Percentiles rank a stretch among this genome's conserved stretches.
Conservation (phyloP, 2,797 vertebrate species). For the Lemur catta region DNA sequence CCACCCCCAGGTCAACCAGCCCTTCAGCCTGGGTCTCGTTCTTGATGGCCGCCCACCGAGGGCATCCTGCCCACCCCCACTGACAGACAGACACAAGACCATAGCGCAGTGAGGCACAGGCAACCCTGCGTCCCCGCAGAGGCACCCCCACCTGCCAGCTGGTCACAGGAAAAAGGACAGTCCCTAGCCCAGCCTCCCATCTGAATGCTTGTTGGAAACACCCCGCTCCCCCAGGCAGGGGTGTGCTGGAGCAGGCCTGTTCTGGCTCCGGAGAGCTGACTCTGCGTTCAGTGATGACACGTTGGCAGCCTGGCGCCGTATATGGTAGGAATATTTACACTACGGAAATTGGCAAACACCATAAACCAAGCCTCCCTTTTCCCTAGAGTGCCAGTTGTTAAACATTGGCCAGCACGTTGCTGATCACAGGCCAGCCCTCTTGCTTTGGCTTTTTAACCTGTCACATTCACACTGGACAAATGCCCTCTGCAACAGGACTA, state of each 20-base stretch:
- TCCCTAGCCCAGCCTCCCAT: neutral
- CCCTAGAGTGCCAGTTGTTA: neutral
- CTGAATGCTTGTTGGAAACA: neutral
- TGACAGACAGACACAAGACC: neutral
- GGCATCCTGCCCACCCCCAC: neutral
- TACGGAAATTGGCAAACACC: neutral
- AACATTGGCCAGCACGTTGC: neutral
- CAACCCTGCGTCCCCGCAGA: neutral
- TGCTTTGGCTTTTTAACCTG: neutral
- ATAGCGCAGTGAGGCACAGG: neutral
- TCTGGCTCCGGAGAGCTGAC: neutral
- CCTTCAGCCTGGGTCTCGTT: no score
- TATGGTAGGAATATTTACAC: neutral
- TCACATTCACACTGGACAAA: neutral
- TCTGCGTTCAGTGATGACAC: neutral
- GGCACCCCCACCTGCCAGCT: neutral
- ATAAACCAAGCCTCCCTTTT: neutral
- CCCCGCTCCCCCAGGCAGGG: neutral
- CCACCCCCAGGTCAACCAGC: neutral
- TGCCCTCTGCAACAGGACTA: neutral
- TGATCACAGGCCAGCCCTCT: neutral
- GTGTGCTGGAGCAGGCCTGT: neutral
- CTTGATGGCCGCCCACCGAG: neutral
- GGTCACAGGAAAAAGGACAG: neutral
- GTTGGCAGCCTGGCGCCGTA: neutral